phyloP scores from a whole-genome alignment of 2,113 vertebrate species.

The Entomyzon cyanotis region DNA sequence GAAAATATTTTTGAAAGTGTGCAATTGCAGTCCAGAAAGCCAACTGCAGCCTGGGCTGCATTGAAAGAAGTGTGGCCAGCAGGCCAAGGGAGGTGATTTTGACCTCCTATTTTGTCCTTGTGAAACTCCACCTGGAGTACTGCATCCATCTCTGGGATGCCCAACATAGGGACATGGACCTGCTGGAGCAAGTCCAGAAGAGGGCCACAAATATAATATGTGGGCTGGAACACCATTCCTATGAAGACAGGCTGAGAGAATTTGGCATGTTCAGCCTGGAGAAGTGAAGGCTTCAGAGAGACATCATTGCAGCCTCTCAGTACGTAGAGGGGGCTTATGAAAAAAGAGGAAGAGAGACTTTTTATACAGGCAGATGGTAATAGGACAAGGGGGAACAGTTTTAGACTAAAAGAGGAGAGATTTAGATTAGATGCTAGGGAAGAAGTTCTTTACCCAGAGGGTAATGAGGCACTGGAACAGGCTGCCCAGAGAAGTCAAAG shows the following conservation, averaged over 20 bases:
- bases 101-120: background rate
- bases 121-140: background rate
- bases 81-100: background rate
- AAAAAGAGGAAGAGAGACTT: background rate
- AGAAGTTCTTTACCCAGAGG: background rate
- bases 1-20: background rate
- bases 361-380: background rate
- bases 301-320: background rate
- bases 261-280: background rate
- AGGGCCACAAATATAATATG: background rate
- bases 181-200: background rate
- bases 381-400: background rate
- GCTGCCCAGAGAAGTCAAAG: background rate
- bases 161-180: background rate
- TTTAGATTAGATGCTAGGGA: background rate
- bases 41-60: background rate
- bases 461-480: background rate
- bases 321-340: background rate
- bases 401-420: background rate
- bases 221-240: background rate
- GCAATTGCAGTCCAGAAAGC: background rate
- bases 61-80: no score
- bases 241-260: background rate
- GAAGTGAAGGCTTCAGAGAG: background rate
- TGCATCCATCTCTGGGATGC: background rate